Percentiles rank a stretch among this genome's conserved stretches.
Conservation (phyloP, 2,888 invertebrate genomes). For the Eilema griseolum region DNA sequence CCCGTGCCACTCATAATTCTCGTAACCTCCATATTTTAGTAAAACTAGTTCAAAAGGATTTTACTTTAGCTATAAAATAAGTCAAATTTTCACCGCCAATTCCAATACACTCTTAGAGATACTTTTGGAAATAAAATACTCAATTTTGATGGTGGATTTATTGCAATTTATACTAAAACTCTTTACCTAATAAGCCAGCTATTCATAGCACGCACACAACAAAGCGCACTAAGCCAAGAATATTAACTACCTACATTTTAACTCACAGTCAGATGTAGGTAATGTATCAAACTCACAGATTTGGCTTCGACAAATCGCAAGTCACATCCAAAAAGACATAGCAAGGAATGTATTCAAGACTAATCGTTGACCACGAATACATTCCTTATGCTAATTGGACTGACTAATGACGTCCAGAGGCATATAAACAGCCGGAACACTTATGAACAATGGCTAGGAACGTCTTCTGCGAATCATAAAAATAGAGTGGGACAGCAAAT, state of each 20-base stretch:
- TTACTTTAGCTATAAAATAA: no score
- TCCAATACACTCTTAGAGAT: no score
- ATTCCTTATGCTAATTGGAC: slow-evolving; percentile 67
- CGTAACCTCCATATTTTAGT: no score
- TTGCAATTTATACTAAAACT: not conserved
- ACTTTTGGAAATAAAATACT: not conserved
- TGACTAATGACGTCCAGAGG: slow-evolving; percentile 56
- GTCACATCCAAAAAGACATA: slow-evolving; percentile 46
- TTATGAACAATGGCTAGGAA: slow-evolving; percentile 58
- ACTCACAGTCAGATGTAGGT: slow-evolving; percentile 40
- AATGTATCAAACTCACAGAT: slow-evolving; percentile 43
- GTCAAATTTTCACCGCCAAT: no score
- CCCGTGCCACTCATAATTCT: no score
- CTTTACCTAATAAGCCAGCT: not conserved
- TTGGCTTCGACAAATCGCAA: slow-evolving; percentile 52
- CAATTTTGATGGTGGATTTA: not conserved
- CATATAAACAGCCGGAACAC: slow-evolving; percentile 58
- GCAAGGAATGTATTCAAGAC: slow-evolving; percentile 46
- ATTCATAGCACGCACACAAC: not conserved
- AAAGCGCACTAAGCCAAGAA: slow-evolving; percentile 14
- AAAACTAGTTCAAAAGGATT: no score
- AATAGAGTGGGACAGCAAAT: slow-evolving; percentile 16
- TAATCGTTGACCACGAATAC: slow-evolving; percentile 58
- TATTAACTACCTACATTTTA: slow-evolving; percentile 9
- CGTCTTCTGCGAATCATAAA: slow-evolving; percentile 41